phyloP scores from a whole-genome alignment of 2,888 invertebrate genomes.

The Mellilla xanthometata region DNA sequence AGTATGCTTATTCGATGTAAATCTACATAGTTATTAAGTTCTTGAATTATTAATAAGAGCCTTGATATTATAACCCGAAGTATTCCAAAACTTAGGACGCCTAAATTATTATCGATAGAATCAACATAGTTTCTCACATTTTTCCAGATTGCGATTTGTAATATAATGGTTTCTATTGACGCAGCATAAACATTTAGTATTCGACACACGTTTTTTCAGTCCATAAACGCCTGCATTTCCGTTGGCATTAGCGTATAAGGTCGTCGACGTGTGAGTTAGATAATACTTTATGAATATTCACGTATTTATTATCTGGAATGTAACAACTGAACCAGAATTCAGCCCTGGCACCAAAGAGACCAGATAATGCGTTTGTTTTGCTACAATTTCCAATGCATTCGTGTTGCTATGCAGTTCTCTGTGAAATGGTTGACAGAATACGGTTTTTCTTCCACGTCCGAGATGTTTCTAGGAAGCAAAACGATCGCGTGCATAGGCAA shows the following conservation, averaged over 20 bases:
- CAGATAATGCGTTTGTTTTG: slow-evolving; percentile 9
- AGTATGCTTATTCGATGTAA: too few species aligned
- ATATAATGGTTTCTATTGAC: slow-evolving; percentile 45
- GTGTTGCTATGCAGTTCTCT: slow-evolving; percentile 28
- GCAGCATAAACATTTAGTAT: slow-evolving; percentile 52
- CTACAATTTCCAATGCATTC: slow-evolving; percentile 24
- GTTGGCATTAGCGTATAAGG: slow-evolving; percentile 55
- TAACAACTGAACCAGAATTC: slow-evolving; percentile 8
- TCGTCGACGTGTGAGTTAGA: slow-evolving; percentile 61
- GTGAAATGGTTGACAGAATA: slow-evolving; percentile 29
- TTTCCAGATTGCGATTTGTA: slow-evolving; percentile 27
- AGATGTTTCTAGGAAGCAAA: slow-evolving; percentile 47
- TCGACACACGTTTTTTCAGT: slow-evolving; percentile 51
- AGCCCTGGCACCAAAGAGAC: slow-evolving; percentile 1
- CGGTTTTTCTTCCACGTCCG: slow-evolving; percentile 31
- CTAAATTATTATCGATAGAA: not conserved
- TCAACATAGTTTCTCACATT: slow-evolving; percentile 9
- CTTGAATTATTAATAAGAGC: too few species aligned
- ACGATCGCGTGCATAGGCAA: slow-evolving; percentile 45
- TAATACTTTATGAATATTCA: slow-evolving; percentile 63
- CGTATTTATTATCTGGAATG: slow-evolving; percentile 23
- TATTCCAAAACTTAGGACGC: too few species aligned
- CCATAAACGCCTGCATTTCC: slow-evolving; percentile 70
- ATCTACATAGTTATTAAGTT: too few species aligned
- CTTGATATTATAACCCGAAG: too few species aligned